Evolutionary conservation across 2,113 vertebrate species (phyloP).

Genomic region (Triplophysa tibetana): DNA sequence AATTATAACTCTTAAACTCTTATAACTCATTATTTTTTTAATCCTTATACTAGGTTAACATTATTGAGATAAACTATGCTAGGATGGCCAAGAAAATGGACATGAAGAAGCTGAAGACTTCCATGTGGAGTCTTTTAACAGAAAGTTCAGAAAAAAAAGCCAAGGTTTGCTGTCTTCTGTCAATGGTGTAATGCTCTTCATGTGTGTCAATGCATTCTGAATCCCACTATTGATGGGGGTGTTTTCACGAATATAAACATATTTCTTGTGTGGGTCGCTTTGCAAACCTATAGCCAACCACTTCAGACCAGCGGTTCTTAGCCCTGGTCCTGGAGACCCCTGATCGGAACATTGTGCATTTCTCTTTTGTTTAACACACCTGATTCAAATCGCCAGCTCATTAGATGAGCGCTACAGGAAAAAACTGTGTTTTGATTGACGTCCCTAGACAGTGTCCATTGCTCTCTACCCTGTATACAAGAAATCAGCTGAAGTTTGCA

Average conservation of each 20-base stretch:
- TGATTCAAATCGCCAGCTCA: too few relatives aligned
- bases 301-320: too few relatives aligned
- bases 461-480: too few relatives aligned
- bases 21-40: too few relatives aligned
- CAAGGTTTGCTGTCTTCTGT: conserved; percentile 55
- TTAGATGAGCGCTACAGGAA: too few relatives aligned
- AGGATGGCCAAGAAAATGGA: conserved; percentile 93
- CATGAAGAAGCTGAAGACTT: conserved; percentile 87
- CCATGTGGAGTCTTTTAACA: conserved; percentile 87
- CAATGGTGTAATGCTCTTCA: neutral
- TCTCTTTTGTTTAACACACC: too few relatives aligned
- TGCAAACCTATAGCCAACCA: neutral
- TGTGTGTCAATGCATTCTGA: neutral
- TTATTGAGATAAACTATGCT: conserved; percentile 86
- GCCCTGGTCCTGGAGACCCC: too few relatives aligned
- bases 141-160: conserved; percentile 63
- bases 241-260: neutral
- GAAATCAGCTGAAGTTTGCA: too few relatives aligned
- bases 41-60: conserved; percentile 77
- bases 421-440: too few relatives aligned
- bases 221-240: neutral
- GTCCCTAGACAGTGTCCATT: too few relatives aligned
- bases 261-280: neutral
- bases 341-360: too few relatives aligned
- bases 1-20: too few relatives aligned